Conservation (phyloP, 2,888 invertebrate genomes). For the Muschampia plurimacula region DNA sequence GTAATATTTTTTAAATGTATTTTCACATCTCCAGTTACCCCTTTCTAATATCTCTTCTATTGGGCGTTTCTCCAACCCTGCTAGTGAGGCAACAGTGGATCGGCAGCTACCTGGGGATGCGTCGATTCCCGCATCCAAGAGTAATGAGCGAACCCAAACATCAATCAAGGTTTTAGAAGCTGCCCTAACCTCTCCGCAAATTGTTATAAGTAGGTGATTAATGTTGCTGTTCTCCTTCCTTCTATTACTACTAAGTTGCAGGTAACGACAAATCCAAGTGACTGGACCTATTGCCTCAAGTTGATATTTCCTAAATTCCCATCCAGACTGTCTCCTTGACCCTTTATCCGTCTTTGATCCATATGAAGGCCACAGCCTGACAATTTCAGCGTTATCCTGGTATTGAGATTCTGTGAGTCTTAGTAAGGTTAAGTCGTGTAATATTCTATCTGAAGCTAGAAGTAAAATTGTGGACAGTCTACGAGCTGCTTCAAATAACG, state of each 20-base stretch:
- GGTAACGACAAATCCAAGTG: neutral
- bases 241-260: neutral
- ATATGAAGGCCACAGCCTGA: conserved; percentile 19
- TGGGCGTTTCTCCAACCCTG: conserved; percentile 26
- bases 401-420: conserved; percentile 11
- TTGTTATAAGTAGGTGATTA: neutral
- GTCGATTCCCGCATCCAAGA: conserved; percentile 18
- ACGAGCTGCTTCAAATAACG: neutral
- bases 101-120: conserved; percentile 22
- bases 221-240: neutral
- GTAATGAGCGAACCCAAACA: conserved; percentile 1
- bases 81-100: conserved; percentile 22
- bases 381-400: conserved; percentile 5
- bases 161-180: neutral
- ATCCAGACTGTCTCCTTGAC: conserved; percentile 20
- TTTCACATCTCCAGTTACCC: conserved; percentile 14
- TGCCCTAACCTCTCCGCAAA: neutral
- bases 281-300: neutral
- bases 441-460: conserved; percentile 31
- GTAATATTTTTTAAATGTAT: conserved; percentile 15
- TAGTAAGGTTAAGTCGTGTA: conserved; percentile 39
- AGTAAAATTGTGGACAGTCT: conserved; percentile 33
- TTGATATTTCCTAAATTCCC: conserved; percentile 17
- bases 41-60: conserved; percentile 25
- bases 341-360: conserved; percentile 29